Percentiles rank a stretch among this genome's conserved stretches.
These are phyloP conservation scores for Myoxocephalus aenaeus DNA, from an alignment of 2,797 vertebrate genomes.

Conservation along the genomic window DNA sequence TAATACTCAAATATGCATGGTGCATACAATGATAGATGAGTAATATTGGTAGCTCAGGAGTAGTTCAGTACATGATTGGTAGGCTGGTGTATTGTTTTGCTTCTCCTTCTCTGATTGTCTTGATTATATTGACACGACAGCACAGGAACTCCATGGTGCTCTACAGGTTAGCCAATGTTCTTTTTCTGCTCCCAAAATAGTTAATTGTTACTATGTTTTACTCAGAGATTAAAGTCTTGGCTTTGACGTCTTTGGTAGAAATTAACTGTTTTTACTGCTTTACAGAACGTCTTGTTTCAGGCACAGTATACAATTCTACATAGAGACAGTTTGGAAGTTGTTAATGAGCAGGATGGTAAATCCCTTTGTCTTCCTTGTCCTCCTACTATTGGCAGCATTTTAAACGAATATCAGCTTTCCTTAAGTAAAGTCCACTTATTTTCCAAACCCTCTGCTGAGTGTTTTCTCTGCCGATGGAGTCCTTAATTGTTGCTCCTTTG, in stretches of 20 bases:
- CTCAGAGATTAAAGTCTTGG: conserved; percentile 37
- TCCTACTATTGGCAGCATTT: conserved; percentile 27
- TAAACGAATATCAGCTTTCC: conserved; percentile 20
- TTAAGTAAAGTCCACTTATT: conserved; percentile 14
- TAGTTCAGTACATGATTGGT: background rate
- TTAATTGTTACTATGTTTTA: conserved; percentile 36
- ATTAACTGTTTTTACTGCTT: conserved; percentile 19
- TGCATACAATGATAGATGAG: background rate
- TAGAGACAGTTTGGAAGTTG: background rate
- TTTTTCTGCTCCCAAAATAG: conserved; percentile 28
- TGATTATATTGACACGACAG: background rate
- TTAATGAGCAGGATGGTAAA: conserved; percentile 9
- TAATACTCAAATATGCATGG: background rate
- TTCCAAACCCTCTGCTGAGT: background rate
- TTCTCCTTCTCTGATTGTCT: conserved; percentile 12
- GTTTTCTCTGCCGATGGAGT: conserved; percentile 21
- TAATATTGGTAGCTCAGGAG: background rate
- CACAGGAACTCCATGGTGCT: background rate
- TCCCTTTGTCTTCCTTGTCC: background rate
- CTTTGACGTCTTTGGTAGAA: conserved; percentile 3
- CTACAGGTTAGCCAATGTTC: conserved; percentile 45
- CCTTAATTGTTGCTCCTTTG: conserved; percentile 56
- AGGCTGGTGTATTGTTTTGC: background rate
- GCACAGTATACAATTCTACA: background rate
- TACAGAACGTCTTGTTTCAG: background rate